Evolutionary conservation across 2,113 vertebrate genomes (phyloP), one percentile per base, ranked within the genome.

Genomic region (Mastomys coucha): DNA sequence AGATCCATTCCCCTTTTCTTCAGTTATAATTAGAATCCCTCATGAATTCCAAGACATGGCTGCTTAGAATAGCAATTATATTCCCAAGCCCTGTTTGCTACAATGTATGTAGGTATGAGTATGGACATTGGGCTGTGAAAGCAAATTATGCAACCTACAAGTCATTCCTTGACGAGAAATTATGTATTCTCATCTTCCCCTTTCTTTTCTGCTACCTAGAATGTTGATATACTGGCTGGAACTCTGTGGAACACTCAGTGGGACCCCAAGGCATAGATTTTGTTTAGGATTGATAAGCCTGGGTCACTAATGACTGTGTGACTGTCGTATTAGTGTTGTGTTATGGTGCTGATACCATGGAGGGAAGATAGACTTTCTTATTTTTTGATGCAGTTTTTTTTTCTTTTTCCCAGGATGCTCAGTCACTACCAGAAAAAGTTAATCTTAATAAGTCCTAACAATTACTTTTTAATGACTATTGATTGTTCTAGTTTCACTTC

Each of bases 401-500:
- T 65, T 45, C 45, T 45, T 45, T 76, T 78, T 80, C 19, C 33
- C 1, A 53, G 53, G 10, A 28, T 49, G 45, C 56, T 84, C 80
- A 84, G n/a, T 22, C 22, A 39, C 53, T 60, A 24, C 7, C 24
- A 19, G n/a, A 82, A 85, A 96, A 53, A 24, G 63, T 87, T 36
- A 51, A 9, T 69, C 42, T 53, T 67, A 87, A 22, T 70, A 16
- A 90, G 39, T 88, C 22, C 39, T 94, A 73, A 84, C 53, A 78
- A 95, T 85, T 53, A 92, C 77, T 69, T 91, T 85, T 65, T 42
- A 60, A 85, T 67, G 39, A 85, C 26, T 65, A 31, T 85, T 67
- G 39, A 85, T 85, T 82, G 56, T 14, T 60, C 26, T 45, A 33
- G 39, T 19, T 65, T 65, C 7, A 85, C 45, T 65, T 65, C 82